Conservation (phyloP, 2,797 vertebrate genomes). For the Anniella stebbinsi region DNA sequence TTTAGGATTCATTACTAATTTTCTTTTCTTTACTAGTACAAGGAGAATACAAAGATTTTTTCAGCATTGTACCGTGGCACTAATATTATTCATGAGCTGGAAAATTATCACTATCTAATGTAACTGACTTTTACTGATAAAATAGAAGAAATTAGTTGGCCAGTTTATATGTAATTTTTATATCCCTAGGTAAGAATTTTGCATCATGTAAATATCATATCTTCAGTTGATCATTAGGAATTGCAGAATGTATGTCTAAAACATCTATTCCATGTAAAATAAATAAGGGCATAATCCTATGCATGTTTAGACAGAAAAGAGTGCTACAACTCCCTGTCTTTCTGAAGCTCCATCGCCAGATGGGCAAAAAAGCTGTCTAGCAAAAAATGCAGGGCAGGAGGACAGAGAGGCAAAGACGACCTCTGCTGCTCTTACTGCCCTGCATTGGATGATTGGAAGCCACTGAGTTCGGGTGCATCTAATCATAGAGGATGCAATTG, state of each 20-base stretch:
- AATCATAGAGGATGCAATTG: too few species aligned
- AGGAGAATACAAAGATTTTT: constrained; percentile 42
- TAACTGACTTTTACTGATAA: constrained; percentile 25
- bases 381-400: too few species aligned
- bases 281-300: too few species aligned
- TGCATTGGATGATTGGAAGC: too few species aligned
- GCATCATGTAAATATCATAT: constrained; percentile 7
- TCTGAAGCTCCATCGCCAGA: too few species aligned
- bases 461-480: too few species aligned
- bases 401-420: too few species aligned
- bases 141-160: constrained; percentile 35
- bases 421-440: too few species aligned
- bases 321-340: too few species aligned
- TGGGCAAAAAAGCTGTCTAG: too few species aligned
- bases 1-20: constrained; percentile 71
- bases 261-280: not conserved
- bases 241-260: not conserved
- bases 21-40: constrained; percentile 52
- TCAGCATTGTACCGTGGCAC: constrained; percentile 53
- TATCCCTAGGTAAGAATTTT: constrained; percentile 34
- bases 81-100: constrained; percentile 74
- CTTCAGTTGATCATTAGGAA: not conserved
- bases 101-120: constrained; percentile 59
- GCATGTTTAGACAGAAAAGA: too few species aligned
- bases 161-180: constrained; percentile 40